Percentiles rank a stretch among this genome's conserved stretches.
phyloP scores from a whole-genome alignment of 1,140 invertebrate species.

The Calliphora vicina region DNA sequence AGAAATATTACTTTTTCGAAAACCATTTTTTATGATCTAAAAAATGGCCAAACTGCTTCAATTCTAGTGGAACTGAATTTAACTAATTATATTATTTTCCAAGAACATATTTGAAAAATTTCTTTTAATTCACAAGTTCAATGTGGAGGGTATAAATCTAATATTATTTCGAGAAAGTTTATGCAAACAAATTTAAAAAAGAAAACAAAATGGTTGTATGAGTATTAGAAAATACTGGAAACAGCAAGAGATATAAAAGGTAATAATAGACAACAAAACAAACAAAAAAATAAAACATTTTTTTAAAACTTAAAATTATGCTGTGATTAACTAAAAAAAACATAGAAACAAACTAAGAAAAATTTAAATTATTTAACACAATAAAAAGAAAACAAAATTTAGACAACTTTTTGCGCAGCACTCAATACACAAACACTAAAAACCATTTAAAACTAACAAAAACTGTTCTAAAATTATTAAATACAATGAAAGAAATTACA shows the following conservation, averaged over 20 bases:
- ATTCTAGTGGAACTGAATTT: no score
- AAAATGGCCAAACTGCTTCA: no score
- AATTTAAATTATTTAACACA: neutral
- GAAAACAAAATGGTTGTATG: neutral
- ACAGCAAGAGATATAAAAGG: neutral
- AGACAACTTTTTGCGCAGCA: slow-evolving; percentile 3
- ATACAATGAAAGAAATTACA: neutral
- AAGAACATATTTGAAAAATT: neutral
- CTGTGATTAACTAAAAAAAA: slow-evolving; percentile 7
- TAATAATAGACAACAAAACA: neutral
- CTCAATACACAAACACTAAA: neutral
- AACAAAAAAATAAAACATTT: neutral
- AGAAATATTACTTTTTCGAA: no score
- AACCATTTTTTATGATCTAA: no score
- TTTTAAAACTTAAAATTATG: neutral
- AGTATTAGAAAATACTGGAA: neutral
- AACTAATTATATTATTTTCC: no score
- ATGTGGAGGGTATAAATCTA: no score
- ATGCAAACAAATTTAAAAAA: neutral
- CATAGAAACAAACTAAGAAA: neutral
- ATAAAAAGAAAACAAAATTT: slow-evolving; percentile 7
- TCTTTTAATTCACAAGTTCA: no score
- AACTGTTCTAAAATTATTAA: neutral
- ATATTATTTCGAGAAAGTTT: no score
- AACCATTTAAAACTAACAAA: neutral